Percentiles rank a stretch among this genome's conserved stretches.
Conservation (phyloP, 2,888 invertebrate genomes). For the Pemphredon lugubris region DNA sequence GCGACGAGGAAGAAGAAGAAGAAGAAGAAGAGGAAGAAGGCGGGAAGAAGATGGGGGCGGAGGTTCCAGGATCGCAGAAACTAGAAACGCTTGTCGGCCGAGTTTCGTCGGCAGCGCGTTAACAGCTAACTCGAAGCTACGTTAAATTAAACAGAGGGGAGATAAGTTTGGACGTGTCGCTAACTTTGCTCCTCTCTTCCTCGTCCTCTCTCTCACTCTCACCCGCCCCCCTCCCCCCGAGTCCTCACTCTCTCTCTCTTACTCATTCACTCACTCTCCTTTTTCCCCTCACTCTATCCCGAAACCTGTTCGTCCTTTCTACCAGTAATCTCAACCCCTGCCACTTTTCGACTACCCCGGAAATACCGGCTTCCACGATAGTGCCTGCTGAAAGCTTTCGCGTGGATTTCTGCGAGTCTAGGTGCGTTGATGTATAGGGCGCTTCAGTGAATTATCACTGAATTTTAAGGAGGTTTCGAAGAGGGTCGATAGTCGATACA, state of each 20-base stretch:
- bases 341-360: constrained; percentile 38
- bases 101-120: constrained; percentile 67
- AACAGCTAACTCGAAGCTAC: constrained; percentile 75
- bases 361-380: constrained; percentile 29
- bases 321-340: constrained; percentile 42
- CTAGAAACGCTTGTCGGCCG: constrained; percentile 61
- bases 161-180: constrained; percentile 75
- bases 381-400: constrained; percentile 19
- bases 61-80: constrained; percentile 55
- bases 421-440: too few species aligned
- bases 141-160: constrained; percentile 76
- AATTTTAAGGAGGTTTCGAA: too few species aligned
- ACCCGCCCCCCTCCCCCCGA: constrained; percentile 18
- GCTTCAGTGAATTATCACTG: too few species aligned
- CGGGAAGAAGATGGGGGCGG: constrained; percentile 55
- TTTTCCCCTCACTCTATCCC: constrained; percentile 18
- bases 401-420: neutral
- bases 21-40: constrained; percentile 19
- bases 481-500: too few species aligned
- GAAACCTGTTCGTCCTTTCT: constrained; percentile 44
- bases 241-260: too few species aligned
- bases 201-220: too few species aligned
- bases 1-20: constrained; percentile 1
- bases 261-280: constrained; percentile 5
- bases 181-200: constrained; percentile 68